phyloP scores from a whole-genome alignment of 2,797 vertebrate genomes.

The Aulostomus chinensis region DNA sequence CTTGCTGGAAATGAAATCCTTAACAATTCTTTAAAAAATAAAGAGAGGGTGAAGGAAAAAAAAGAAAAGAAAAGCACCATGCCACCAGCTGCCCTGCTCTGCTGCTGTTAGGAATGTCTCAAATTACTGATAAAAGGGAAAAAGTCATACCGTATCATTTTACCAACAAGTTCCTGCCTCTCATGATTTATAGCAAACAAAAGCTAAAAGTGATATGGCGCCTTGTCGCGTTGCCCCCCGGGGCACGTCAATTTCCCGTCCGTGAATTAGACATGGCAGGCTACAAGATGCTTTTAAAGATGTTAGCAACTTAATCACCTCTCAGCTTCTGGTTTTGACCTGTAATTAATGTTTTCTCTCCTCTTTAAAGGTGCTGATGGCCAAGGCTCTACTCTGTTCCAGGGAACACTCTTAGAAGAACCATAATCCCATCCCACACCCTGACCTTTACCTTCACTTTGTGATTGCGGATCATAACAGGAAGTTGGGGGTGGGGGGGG shows the following conservation, averaged over 20 bases:
- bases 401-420: constrained; percentile 27
- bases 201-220: constrained; percentile 3
- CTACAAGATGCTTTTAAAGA: too few species aligned
- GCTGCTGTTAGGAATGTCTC: too few species aligned
- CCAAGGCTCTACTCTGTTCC: constrained; percentile 22
- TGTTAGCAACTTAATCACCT: too few species aligned
- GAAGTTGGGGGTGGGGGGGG: constrained; percentile 27
- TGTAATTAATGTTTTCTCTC: neutral
- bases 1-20: constrained; percentile 22
- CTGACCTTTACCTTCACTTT: constrained; percentile 28
- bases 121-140: too few species aligned
- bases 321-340: neutral
- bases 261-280: too few species aligned
- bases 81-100: too few species aligned
- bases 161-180: too few species aligned
- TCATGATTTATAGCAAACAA: neutral
- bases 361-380: neutral
- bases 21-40: neutral
- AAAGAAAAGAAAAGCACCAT: too few species aligned
- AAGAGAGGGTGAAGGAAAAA: too few species aligned
- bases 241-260: too few species aligned
- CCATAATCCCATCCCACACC: constrained; percentile 43
- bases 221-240: too few species aligned
- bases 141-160: too few species aligned
- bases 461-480: constrained; percentile 23